Evolutionary conservation across 2,113 vertebrate species (phyloP), one percentile per base, ranked within the genome.

Genomic region (Aix galericulata): DNA sequence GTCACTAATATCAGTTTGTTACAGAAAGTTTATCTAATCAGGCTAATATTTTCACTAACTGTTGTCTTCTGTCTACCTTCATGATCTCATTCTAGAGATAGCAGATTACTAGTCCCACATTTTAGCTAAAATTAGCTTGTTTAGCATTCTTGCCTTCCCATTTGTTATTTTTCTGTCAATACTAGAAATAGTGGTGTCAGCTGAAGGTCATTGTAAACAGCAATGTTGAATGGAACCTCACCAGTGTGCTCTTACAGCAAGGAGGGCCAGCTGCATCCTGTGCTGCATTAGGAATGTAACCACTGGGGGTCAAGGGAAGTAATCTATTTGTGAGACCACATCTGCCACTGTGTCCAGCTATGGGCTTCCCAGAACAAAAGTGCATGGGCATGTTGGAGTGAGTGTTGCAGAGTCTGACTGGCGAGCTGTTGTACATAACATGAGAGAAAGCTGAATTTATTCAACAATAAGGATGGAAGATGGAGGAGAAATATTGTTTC

Each of bases 381-480:
- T 2, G 6, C 8, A 14, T 59, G 17, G 12, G 53, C n/a, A 23
- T 29, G 4, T 7, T 63, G 31, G 50, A 83, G 13, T 36, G 22
- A 71, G 13, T 17, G 8, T 36, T 20, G 6, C 40, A 27, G 15
- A 88, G 32, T 32, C 2, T 52, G 18, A 5, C 31, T 14, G 63
- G 8, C 17, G 56, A 50, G 4, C 27, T 75, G n/a, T 67, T 8
- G 1, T 23, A 27, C 5, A 2, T 42, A 11, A 8, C 1, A 2
- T 25, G 36, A 55, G 31, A 81, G n/a, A 44, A 5, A 27, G 5
- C 5, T 74, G 29, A 2, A 4, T 75, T 72, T 91, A 3, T 82
- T 88, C 29, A 88, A 6, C 13, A 18, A 1, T 1, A 13, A 7
- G 8, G 77, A 66, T 36, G 34, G n/a, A 88, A 69, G 3, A 8